phyloP scores from a whole-genome alignment of 2,113 vertebrate genomes.

The Apodemus sylvaticus region DNA sequence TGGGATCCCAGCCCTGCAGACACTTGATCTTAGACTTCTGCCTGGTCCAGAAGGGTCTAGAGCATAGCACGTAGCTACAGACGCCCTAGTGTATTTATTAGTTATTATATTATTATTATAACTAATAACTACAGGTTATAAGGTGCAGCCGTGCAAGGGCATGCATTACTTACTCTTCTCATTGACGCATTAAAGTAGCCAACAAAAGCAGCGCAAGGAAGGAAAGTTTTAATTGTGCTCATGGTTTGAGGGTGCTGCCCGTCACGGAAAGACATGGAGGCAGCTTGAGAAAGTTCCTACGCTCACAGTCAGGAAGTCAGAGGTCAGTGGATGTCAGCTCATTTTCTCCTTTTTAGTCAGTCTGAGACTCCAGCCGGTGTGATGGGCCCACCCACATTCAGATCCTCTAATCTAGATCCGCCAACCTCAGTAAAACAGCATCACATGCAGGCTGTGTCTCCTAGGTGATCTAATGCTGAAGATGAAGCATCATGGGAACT shows the following conservation, averaged over 20 bases:
- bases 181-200: no score
- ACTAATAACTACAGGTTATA: not conserved
- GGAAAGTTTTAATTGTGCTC: not conserved
- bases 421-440: not conserved
- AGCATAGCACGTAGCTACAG: no score
- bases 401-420: no score
- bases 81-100: not conserved
- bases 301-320: not conserved
- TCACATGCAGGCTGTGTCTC: not conserved
- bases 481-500: not conserved
- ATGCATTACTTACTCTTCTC: not conserved
- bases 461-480: not conserved
- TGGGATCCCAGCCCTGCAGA: not conserved
- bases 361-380: no score
- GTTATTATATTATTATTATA: no score
- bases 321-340: no score
- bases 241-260: not conserved
- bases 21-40: not conserved
- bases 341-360: not conserved
- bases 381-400: not conserved
- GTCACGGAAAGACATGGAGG: not conserved
- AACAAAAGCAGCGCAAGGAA: not conserved
- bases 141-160: not conserved
- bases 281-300: no score
- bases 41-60: not conserved